Evolutionary conservation across 2,113 vertebrate species (phyloP), one percentile per base, ranked within the genome.

Genomic region (Esox niger): DNA sequence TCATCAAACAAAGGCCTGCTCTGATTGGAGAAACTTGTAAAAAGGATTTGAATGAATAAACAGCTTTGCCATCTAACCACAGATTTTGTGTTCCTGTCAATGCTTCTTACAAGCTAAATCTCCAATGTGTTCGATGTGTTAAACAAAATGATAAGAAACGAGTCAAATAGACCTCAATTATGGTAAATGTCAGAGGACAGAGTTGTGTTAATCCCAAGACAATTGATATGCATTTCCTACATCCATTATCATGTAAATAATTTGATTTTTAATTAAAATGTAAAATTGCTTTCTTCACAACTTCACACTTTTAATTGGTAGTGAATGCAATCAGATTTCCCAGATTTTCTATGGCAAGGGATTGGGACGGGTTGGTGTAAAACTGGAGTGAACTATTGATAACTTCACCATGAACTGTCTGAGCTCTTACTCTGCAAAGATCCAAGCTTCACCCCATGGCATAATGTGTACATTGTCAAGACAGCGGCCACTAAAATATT

Each of bases 31-130:
- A 17, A 56, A n/a, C 46, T 67, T 26, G 31, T 31, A 72, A 59
- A 58, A 64, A 55, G 58, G 35, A 56, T 55, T 31, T 61, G 62
- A 77, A 78, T 74, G 61, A 13, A 69, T 66, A 66, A 60, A 78
- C 64, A 62, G 2, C 27, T 67, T 46, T 35, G n/a, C 68, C 46
- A 31, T 43, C 32, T 32, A 11, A 23, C 49, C 15, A 63, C 1
- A n/a, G 55, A 52, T 27, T 63, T 70, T 66, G 7, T 69, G 60
- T 68, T 21, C 13, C 21, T 32, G 55, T 63, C 61, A 72, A 10
- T 62, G 10, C n/a, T 27, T 49, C 35, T 65, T 8, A 30, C 26
- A 66, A 57, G 55, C 6, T 56, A 67, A 52, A 66, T 25, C 35
- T 49, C 1, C n/a, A 57, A n/a, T 31, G 23, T 58, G 63, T 80